Percentiles rank a stretch among this genome's conserved stretches.
These are phyloP conservation scores for Pycnomerus fuliginosus DNA, from an alignment of 2,888 invertebrate species.

Conservation along the genomic window DNA sequence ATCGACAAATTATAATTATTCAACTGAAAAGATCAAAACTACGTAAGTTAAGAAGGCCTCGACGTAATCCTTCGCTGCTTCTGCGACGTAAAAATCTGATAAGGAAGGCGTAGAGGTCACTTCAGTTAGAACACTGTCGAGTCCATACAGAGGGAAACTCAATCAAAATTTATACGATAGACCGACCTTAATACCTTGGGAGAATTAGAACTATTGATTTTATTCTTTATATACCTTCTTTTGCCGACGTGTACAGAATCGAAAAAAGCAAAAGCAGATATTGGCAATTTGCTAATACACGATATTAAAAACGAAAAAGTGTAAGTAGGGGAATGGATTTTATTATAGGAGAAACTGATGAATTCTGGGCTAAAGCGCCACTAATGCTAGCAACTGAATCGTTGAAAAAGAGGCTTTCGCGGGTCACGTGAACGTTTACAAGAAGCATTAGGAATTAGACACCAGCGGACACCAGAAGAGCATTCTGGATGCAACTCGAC, in stretches of 20 bases:
- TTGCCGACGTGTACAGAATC: constrained; percentile 20
- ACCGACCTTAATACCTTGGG: constrained; percentile 29
- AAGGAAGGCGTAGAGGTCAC: no score
- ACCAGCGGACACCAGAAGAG: constrained; percentile 6
- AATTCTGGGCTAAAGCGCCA: no score
- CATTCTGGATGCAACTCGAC: constrained; percentile 22
- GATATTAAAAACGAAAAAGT: background rate
- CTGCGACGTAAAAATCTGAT: no score
- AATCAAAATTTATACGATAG: constrained; percentile 33
- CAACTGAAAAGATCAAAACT: no score
- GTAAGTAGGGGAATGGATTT: no score
- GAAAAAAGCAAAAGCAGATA: constrained; percentile 12
- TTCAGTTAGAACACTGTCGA: constrained; percentile 15
- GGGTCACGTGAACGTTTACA: constrained; percentile 14
- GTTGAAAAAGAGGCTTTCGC: constrained; percentile 11
- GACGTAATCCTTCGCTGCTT: constrained; percentile 7
- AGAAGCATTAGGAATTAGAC: constrained; percentile 8
- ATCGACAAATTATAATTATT: no score
- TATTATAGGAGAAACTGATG: no score
- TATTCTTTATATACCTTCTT: constrained; percentile 25
- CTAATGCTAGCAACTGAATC: constrained; percentile 13
- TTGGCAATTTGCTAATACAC: constrained; percentile 23
- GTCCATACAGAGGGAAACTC: constrained; percentile 25
- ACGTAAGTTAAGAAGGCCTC: no score
- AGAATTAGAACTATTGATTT: constrained; percentile 31